phyloP scores from a whole-genome alignment of 2,113 vertebrate species.

The Hemibagrus wyckioides region DNA sequence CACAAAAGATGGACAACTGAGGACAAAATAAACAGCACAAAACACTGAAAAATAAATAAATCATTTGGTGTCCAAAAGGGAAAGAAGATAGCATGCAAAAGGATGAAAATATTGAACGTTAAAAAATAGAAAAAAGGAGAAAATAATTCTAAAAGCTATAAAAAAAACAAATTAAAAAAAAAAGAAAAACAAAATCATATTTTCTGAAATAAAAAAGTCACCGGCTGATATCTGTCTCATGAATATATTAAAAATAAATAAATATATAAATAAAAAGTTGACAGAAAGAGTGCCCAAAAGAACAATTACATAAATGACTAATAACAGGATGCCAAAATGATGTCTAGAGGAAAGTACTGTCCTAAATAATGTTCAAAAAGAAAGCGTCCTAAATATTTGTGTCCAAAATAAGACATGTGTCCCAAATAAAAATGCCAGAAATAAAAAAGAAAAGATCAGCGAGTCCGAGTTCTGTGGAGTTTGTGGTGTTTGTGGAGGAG shows the following conservation, averaged over 20 bases:
- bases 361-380: constrained; percentile 5
- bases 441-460: background rate
- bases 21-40: background rate
- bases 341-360: background rate
- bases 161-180: background rate
- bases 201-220: background rate
- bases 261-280: background rate
- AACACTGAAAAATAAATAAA: background rate
- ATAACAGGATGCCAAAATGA: background rate
- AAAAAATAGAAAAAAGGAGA: background rate
- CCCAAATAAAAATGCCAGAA: background rate
- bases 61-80: background rate
- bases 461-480: background rate
- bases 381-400: constrained; percentile 1
- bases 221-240: background rate
- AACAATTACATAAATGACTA: background rate
- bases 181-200: too few relatives aligned
- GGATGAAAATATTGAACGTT: background rate
- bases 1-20: background rate
- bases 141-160: background rate
- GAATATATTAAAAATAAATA: too few relatives aligned
- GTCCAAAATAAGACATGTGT: background rate
- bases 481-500: background rate
- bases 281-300: background rate
- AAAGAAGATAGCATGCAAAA: too few relatives aligned